phyloP scores from a whole-genome alignment of 1,140 invertebrate species.

The Zeugodacus cucurbitae region DNA sequence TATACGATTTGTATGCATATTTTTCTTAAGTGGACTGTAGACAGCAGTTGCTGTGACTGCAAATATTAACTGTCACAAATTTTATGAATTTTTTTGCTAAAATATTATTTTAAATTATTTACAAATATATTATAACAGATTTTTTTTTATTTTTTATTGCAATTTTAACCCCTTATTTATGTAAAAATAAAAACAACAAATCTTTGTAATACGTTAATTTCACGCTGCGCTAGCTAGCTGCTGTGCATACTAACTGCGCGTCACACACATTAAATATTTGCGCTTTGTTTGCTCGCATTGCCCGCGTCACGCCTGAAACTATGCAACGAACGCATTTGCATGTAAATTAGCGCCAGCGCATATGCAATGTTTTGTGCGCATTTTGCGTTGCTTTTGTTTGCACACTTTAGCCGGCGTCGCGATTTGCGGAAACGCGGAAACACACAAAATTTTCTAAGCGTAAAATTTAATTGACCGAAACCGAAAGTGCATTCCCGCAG shows the following conservation, averaged over 20 bases:
- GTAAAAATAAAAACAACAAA: background rate
- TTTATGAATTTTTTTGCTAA: background rate
- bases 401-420: background rate
- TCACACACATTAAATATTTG: background rate
- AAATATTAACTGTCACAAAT: background rate
- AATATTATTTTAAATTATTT: background rate
- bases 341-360: constrained; percentile 12
- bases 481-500: background rate
- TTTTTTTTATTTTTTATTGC: background rate
- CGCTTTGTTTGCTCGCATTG: background rate
- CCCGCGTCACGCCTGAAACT: background rate
- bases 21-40: background rate
- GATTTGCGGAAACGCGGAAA: constrained; percentile 23
- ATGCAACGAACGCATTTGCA: background rate
- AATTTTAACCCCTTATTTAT: background rate
- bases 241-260: background rate
- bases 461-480: constrained; percentile 37
- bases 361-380: background rate
- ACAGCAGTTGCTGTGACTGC: background rate
- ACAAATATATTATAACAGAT: too few relatives aligned
- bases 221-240: background rate
- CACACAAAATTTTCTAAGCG: constrained; percentile 27
- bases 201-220: background rate
- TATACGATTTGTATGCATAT: background rate
- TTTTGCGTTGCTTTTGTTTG: background rate